A percentile compares a stretch with the other conserved stretches of the same genome.
Conservation (phyloP, 2,113 vertebrate species). For the Empidonax alnorum region DNA sequence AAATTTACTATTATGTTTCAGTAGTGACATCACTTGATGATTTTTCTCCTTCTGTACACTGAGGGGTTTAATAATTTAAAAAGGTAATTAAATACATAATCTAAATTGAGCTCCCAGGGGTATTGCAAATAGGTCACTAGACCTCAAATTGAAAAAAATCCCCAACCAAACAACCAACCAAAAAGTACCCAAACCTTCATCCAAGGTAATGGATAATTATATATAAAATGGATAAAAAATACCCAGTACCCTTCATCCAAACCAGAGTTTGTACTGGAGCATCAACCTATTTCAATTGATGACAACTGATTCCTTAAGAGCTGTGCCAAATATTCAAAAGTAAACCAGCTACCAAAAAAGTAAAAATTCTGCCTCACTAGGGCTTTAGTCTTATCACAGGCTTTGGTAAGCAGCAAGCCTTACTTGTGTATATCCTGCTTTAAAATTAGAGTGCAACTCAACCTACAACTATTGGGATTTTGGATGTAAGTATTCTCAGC, state of each 20-base stretch:
- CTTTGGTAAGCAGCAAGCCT: not conserved
- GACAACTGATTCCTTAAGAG: not conserved
- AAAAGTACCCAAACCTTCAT: not conserved
- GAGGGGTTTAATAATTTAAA: not conserved
- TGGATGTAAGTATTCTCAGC: conserved; percentile 20
- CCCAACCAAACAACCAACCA: not conserved
- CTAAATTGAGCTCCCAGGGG: not conserved
- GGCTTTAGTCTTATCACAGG: not conserved
- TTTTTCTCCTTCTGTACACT: not conserved
- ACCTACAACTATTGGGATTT: not conserved
- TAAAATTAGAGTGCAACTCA: conserved; percentile 13
- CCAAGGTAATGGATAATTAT: too few species aligned
- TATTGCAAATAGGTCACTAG: not conserved
- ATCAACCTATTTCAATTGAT: not conserved
- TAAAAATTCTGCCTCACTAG: not conserved
- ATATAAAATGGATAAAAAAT: not conserved
- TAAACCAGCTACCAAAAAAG: not conserved
- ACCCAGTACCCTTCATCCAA: not conserved
- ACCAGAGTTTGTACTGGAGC: not conserved
- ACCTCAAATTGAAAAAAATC: not conserved
- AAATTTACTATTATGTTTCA: not conserved
- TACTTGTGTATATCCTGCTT: not conserved
- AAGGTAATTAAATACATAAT: not conserved
- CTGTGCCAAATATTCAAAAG: conserved; percentile 3
- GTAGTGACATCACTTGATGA: not conserved